phyloP scores from a whole-genome alignment of 2,797 vertebrate species.

The Amblyopsis hoosieri region DNA sequence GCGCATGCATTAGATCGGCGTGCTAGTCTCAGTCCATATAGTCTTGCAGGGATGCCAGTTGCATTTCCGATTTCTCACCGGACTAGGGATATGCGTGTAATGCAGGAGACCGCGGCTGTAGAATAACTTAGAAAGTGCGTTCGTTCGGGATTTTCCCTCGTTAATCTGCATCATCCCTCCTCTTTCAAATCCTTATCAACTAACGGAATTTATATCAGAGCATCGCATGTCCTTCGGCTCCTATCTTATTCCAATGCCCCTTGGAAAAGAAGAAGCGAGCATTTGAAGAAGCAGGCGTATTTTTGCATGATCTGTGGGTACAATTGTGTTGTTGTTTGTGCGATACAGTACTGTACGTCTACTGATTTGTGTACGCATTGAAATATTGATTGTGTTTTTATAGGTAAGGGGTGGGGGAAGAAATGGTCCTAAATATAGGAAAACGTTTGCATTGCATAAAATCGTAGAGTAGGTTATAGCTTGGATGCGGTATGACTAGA shows the following conservation, averaged over 20 bases:
- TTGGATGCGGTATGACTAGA: conserved; percentile 37
- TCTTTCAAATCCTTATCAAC: conserved; percentile 65
- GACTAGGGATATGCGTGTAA: conserved; percentile 30
- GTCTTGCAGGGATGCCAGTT: conserved; percentile 58
- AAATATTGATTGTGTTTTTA: conserved; percentile 33
- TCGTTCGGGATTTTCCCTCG: conserved; percentile 52
- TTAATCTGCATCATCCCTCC: conserved; percentile 68
- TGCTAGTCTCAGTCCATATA: conserved; percentile 36
- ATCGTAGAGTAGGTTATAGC: conserved; percentile 48
- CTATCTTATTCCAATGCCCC: conserved; percentile 35
- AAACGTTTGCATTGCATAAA: conserved; percentile 48
- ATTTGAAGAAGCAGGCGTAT: conserved; percentile 23
- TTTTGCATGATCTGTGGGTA: conserved; percentile 50
- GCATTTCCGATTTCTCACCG: conserved; percentile 49
- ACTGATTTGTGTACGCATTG: conserved; percentile 41
- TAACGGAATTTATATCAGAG: conserved; percentile 48
- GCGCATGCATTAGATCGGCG: conserved; percentile 55
- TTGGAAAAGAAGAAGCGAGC: conserved; percentile 50
- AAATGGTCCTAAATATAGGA: conserved; percentile 28
- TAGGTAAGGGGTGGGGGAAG: not conserved
- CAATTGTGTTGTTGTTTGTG: conserved; percentile 40
- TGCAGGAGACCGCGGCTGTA: conserved; percentile 16
- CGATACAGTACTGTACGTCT: conserved; percentile 30
- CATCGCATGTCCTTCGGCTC: conserved; percentile 29
- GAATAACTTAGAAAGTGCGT: conserved; percentile 72